Evolutionary conservation across 2,888 invertebrate species (phyloP).

Genomic region (Brachyptera putata): DNA sequence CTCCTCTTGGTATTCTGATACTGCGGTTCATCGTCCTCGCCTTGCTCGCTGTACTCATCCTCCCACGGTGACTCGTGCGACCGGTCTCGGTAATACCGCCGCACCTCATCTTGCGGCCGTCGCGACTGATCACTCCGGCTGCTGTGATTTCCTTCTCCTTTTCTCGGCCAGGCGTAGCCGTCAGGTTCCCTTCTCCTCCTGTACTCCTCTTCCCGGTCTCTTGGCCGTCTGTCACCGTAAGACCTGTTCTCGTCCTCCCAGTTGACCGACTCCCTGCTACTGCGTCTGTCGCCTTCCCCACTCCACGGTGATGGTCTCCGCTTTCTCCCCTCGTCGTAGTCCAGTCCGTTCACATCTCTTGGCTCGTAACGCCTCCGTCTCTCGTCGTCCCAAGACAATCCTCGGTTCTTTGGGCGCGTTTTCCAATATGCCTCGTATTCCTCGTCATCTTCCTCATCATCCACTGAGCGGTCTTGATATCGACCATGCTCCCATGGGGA

Average conservation of each 20-base stretch:
- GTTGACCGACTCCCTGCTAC: slow-evolving; percentile 48
- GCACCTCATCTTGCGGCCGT: slow-evolving; percentile 47
- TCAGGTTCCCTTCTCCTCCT: slow-evolving; percentile 42
- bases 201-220: slow-evolving; percentile 28
- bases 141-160: slow-evolving; percentile 22
- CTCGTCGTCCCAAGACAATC: slow-evolving; percentile 51
- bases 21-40: slow-evolving; percentile 42
- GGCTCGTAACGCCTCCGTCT: slow-evolving; percentile 33
- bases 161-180: slow-evolving; percentile 27
- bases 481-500: slow-evolving; percentile 77
- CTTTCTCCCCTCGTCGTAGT: slow-evolving; percentile 29
- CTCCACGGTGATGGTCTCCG: slow-evolving; percentile 35
- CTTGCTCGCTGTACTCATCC: slow-evolving; percentile 50
- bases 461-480: slow-evolving; percentile 20
- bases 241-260: slow-evolving; percentile 58
- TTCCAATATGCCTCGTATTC: slow-evolving; percentile 47
- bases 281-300: slow-evolving; percentile 44
- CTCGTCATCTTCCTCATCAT: slow-evolving; percentile 43
- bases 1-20: slow-evolving; percentile 42
- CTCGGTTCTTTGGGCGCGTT: slow-evolving; percentile 50
- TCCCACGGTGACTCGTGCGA: slow-evolving; percentile 57
- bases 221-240: slow-evolving; percentile 21
- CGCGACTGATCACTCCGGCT: slow-evolving; percentile 41
- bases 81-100: slow-evolving; percentile 42
- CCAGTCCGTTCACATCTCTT: slow-evolving; percentile 28